Conservation (phyloP, 2,113 vertebrate species). For the Pterocles gutturalis region DNA sequence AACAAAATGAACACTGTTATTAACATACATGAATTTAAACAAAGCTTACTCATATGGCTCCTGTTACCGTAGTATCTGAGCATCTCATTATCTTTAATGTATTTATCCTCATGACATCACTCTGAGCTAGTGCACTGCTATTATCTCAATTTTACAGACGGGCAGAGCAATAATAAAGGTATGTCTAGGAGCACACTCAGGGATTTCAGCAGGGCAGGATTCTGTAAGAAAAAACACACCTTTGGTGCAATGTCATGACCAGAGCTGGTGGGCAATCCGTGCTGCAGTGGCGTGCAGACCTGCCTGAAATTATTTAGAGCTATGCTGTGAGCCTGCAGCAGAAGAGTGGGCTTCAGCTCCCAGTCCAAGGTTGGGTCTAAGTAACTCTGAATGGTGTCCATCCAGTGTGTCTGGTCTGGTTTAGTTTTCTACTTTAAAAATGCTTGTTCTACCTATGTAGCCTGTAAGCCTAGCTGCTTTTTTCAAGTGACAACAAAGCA, state of each 20-base stretch:
- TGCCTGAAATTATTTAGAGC: not conserved
- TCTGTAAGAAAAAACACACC: not conserved
- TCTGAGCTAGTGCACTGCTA: not conserved
- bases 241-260: fast-evolving
- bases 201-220: not conserved
- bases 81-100: conserved; percentile 46
- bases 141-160: conserved; percentile 53
- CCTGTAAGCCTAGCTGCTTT: not conserved
- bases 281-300: fast-evolving
- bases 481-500: not conserved
- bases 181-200: not conserved
- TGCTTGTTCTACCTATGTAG: not conserved
- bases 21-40: conserved; percentile 41
- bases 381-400: not conserved
- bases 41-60: conserved; percentile 50
- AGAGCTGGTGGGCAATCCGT: fast-evolving
- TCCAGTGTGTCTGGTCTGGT: not conserved
- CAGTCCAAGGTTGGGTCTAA: not conserved
- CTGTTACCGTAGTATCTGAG: not conserved
- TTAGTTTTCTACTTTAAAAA: not conserved
- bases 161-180: conserved; percentile 7
- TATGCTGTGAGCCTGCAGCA: not conserved
- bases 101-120: conserved; percentile 45
- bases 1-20: conserved; percentile 65
- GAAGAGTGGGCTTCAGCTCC: not conserved